These are phyloP conservation scores for Harpagoxenus sublaevis DNA, from an alignment of 2,888 invertebrate species.

Conservation along the genomic window DNA sequence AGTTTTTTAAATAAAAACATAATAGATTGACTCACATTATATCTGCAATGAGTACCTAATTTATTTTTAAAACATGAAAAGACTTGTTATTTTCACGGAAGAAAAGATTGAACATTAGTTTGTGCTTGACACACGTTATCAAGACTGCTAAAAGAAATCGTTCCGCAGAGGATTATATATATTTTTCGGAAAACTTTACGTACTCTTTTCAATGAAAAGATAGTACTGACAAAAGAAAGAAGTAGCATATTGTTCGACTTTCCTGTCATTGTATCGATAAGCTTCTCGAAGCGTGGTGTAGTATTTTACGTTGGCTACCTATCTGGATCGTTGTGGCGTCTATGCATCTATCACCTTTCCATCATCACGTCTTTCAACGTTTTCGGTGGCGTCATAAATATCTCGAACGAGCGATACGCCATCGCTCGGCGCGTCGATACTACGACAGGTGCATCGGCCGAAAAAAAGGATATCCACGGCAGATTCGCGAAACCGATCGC, in stretches of 20 bases:
- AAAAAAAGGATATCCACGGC: constrained; percentile 19
- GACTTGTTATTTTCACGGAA: constrained; percentile 5
- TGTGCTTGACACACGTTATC: neutral
- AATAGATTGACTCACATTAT: neutral
- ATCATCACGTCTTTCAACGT: constrained; percentile 28
- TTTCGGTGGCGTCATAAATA: constrained; percentile 35
- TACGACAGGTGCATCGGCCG: constrained; percentile 3
- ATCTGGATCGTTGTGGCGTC: constrained; percentile 2
- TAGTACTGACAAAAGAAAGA: neutral
- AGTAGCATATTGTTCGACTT: neutral
- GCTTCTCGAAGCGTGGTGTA: constrained; percentile 3
- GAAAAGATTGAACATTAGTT: constrained; percentile 7
- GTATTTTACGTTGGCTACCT: constrained; percentile 13
- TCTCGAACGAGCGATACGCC: constrained; percentile 9
- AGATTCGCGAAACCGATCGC: constrained; percentile 14
- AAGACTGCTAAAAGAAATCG: neutral
- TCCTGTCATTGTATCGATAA: constrained; percentile 12
- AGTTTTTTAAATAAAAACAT: neutral
- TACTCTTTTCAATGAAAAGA: constrained; percentile 4
- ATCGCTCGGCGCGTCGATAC: neutral
- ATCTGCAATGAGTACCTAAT: neutral
- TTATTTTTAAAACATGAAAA: constrained; percentile 2
- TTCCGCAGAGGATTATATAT: neutral
- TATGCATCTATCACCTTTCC: constrained; percentile 42
- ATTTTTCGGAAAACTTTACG: neutral